phyloP scores from a whole-genome alignment of 23 tunicate genomes.

The Corella eumyota region DNA sequence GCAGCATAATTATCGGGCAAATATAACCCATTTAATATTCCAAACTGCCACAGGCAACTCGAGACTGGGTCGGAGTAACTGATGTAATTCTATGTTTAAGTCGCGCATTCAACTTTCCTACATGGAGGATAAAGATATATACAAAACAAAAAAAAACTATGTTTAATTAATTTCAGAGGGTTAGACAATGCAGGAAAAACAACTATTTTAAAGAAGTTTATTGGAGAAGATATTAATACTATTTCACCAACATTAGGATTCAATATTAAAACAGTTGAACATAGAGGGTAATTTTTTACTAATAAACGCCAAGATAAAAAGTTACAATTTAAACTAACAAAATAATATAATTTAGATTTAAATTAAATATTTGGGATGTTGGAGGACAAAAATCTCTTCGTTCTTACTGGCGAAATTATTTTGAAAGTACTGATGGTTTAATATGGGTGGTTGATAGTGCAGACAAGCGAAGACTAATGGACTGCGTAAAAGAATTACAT shows the following conservation, averaged over 20 bases:
- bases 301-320: too few species aligned
- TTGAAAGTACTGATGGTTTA: conserved; percentile 95
- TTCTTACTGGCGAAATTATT: conserved; percentile 96
- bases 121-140: too few species aligned
- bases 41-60: too few species aligned
- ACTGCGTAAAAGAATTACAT: conserved; percentile 81
- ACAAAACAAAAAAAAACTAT: too few species aligned
- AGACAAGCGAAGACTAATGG: conserved; percentile 80
- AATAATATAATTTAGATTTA: conserved; percentile 59
- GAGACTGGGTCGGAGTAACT: too few species aligned
- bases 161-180: too few species aligned
- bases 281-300: conserved; percentile 54
- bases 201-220: conserved; percentile 92
- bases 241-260: conserved; percentile 96
- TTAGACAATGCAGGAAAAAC: conserved; percentile 98
- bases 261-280: conserved; percentile 92
- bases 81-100: too few species aligned
- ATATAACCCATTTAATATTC: too few species aligned
- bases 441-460: conserved; percentile 99
- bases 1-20: too few species aligned
- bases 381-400: conserved; percentile 96
- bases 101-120: too few species aligned
- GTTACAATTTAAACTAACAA: too few species aligned
- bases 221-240: conserved; percentile 92
- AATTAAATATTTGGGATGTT: conserved; percentile 97